Base-by-base conservation (phyloP, 2,797 vertebrate species). In the Siniperca obscura region DNA sequence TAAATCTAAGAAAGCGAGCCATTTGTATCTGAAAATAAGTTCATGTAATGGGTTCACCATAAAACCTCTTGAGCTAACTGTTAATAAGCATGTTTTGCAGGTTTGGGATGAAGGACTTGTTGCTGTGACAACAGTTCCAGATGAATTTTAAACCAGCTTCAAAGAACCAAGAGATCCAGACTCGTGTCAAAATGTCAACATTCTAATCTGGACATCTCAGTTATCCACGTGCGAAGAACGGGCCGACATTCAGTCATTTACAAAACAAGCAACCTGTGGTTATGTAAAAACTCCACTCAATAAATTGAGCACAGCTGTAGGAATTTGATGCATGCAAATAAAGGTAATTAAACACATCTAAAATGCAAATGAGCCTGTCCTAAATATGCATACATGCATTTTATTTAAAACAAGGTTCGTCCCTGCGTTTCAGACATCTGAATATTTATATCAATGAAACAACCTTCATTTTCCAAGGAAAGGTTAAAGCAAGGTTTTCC, bases 281-380 rank as follows among this genome's bases (percentile, higher is more conserved):
- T 87, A 62, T 73, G 70, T 67, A 38, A 80, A 86, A 74, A 17
- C 40, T 46, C 62, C 62, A 21, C 50, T 80, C 27, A 13, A 81
- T 86, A 84, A 83, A 91, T 72, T 19, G 75, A 85, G 42, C 82
- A 50, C 92, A 92, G 91, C 91, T 94, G 93, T 70, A 81, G 79
- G 76, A 90, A 76, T 87, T 69, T 80, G 73, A 87, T 86, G 81
- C 56, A 85, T 89, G 86, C 79, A 90, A 92, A 90, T 89, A 78
- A 69, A 83, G 73, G 65, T 87, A 85, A 91, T 93, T 90, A 88
- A 87, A 81, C 36, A n/a, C 78, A 84, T 92, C 82, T 86, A 62
- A 81, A 78, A 90, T 92, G 87, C 80, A 92, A 89, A 93, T 86
- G 59, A 81, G 38, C 2, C 38, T 0, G n/a, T 74, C 72, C 74